These are phyloP conservation scores for Alca torda DNA, from an alignment of 2,797 vertebrate genomes.

Conservation along the genomic window DNA sequence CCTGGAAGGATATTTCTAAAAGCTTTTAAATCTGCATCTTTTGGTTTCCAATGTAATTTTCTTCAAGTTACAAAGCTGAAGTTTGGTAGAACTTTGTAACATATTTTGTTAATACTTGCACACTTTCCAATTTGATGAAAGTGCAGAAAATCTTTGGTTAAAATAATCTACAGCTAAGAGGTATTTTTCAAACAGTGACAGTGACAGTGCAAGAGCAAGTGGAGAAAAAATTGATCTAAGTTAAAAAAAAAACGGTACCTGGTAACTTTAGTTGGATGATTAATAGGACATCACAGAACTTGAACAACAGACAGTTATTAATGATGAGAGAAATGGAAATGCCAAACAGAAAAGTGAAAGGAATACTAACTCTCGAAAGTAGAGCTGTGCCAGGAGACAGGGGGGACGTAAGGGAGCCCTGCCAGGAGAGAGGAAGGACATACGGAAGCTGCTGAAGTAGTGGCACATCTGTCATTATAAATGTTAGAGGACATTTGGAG, in stretches of 20 bases:
- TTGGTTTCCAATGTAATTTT: background rate
- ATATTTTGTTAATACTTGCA: background rate
- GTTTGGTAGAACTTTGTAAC: background rate
- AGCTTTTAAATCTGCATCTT: background rate
- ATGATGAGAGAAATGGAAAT: conserved; percentile 2
- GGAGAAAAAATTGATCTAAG: background rate
- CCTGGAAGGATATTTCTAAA: background rate
- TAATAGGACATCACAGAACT: background rate
- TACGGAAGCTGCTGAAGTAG: background rate
- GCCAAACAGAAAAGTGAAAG: conserved; percentile 5
- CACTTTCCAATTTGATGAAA: background rate
- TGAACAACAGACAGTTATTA: conserved; percentile 29
- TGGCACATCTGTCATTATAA: background rate
- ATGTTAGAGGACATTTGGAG: conserved; percentile 18
- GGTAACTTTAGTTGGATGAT: background rate
- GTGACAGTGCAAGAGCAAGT: background rate
- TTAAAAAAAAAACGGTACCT: background rate
- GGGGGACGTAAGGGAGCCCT: background rate
- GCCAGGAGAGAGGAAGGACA: conserved; percentile 27
- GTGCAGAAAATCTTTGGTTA: background rate
- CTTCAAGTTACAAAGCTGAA: background rate
- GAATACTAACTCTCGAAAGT: conserved; percentile 33
- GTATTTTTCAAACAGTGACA: background rate
- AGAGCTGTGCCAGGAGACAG: conserved; percentile 13
- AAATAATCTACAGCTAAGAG: background rate